Percentiles rank a stretch among this genome's conserved stretches.
Evolutionary conservation across 2,113 vertebrate species (phyloP).

Genomic region (Serinus canaria): DNA sequence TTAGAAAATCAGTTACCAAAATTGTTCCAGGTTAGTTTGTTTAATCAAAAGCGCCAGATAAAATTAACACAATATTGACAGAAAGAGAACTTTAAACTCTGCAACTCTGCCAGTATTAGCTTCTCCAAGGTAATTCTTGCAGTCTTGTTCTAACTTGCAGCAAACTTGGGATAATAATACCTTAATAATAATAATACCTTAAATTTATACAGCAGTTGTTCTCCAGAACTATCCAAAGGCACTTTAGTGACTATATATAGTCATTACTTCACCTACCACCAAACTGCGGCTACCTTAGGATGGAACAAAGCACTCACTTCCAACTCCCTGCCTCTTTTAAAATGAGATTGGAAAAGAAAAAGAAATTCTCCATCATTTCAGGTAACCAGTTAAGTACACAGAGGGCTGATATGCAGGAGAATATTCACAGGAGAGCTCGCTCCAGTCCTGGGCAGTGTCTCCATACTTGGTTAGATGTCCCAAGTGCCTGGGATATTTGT

Average conservation of each 20-base stretch:
- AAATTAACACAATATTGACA: constrained; percentile 59
- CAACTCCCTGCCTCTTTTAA: constrained; percentile 49
- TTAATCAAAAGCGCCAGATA: constrained; percentile 74
- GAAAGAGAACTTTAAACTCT: constrained; percentile 29
- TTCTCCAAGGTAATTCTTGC: constrained; percentile 50
- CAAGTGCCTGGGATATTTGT: neutral
- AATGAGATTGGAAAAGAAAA: constrained; percentile 19
- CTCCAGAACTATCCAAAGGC: constrained; percentile 61
- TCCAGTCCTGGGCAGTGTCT: neutral
- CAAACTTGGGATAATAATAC: constrained; percentile 70
- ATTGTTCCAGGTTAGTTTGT: constrained; percentile 65
- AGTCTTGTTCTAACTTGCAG: constrained; percentile 60
- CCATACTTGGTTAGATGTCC: neutral
- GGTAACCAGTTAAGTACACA: constrained; percentile 33
- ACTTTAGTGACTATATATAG: constrained; percentile 73
- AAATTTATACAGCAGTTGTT: constrained; percentile 57
- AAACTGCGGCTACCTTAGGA: constrained; percentile 50
- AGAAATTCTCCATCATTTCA: neutral
- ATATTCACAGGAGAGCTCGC: neutral
- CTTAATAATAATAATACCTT: constrained; percentile 73
- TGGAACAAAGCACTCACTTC: constrained; percentile 41
- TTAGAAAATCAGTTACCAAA: constrained; percentile 53
- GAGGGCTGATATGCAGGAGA: constrained; percentile 24
- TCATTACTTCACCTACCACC: constrained; percentile 45
- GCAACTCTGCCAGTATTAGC: constrained; percentile 15